These are phyloP conservation scores for Lasioglossum baleicum DNA, from an alignment of 1,140 invertebrate genomes.

Conservation along the genomic window DNA sequence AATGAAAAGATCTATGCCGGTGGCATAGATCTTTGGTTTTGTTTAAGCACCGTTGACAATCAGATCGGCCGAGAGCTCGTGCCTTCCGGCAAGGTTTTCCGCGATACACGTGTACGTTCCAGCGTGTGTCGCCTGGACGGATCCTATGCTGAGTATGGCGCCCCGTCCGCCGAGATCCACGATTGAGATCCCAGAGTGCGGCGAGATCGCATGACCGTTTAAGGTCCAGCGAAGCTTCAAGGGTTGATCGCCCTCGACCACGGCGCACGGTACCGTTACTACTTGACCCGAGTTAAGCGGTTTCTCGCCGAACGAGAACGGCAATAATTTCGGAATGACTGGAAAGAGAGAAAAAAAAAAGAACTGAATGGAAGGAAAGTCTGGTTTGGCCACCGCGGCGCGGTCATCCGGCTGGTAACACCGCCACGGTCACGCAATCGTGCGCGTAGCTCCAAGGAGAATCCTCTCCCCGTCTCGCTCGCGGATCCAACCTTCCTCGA, in stretches of 20 bases:
- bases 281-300: conserved; percentile 80
- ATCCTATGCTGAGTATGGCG: conserved; percentile 87
- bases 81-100: conserved; percentile 86
- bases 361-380: too few species aligned
- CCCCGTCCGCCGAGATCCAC: conserved; percentile 85
- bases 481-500: too few species aligned
- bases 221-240: conserved; percentile 83
- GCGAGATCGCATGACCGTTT: conserved; percentile 82
- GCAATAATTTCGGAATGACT: conserved; percentile 83
- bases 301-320: conserved; percentile 82
- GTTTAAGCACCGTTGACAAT: conserved; percentile 85
- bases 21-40: too few species aligned
- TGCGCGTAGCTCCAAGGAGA: too few species aligned
- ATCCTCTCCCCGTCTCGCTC: too few species aligned
- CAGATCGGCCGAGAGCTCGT: conserved; percentile 83
- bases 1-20: too few species aligned
- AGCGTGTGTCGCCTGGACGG: conserved; percentile 84
- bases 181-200: conserved; percentile 82
- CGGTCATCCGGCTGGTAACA: too few species aligned
- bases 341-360: conserved; percentile 74
- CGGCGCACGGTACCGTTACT: conserved; percentile 79
- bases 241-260: conserved; percentile 81
- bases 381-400: too few species aligned
- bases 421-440: too few species aligned
- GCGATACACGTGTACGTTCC: conserved; percentile 92